These are phyloP conservation scores for Eupsittula cactorum DNA, from an alignment of 2,113 vertebrate species.

Conservation along the genomic window DNA sequence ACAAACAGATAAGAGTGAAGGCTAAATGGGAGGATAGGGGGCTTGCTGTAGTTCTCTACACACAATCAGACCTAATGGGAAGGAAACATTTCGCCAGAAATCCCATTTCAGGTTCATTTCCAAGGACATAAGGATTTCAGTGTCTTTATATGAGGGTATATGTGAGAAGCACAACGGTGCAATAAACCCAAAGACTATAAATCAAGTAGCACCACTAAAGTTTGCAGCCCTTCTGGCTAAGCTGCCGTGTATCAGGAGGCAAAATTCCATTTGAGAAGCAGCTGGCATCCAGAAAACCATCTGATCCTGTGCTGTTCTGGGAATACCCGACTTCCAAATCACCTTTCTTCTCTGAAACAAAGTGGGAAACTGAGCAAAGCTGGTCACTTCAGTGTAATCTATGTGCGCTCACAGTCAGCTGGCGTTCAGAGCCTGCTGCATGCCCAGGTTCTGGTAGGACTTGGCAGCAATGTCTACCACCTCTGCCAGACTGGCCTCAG, in stretches of 20 bases:
- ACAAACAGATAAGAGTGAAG: neutral
- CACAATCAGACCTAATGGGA: neutral
- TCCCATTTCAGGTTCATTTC: neutral
- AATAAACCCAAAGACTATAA: neutral
- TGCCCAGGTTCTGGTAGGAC: neutral
- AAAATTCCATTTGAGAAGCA: neutral
- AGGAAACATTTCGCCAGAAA: neutral
- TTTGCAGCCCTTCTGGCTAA: neutral
- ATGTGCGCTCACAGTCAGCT: rapidly evolving
- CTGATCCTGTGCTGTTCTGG: neutral
- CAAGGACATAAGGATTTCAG: neutral
- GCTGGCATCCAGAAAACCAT: neutral
- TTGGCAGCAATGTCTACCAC: neutral
- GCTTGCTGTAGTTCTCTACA: neutral
- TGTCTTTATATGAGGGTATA: neutral
- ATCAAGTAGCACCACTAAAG: neutral
- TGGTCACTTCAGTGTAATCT: neutral
- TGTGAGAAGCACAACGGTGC: neutral
- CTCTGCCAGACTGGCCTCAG: neutral
- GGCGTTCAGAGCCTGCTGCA: neutral
- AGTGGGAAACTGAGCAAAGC: neutral
- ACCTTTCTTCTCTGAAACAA: neutral
- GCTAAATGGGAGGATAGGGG: neutral
- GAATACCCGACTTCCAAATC: neutral
- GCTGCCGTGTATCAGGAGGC: neutral